phyloP scores from a whole-genome alignment of 2,888 invertebrate genomes.

The Tipula vernalis region DNA sequence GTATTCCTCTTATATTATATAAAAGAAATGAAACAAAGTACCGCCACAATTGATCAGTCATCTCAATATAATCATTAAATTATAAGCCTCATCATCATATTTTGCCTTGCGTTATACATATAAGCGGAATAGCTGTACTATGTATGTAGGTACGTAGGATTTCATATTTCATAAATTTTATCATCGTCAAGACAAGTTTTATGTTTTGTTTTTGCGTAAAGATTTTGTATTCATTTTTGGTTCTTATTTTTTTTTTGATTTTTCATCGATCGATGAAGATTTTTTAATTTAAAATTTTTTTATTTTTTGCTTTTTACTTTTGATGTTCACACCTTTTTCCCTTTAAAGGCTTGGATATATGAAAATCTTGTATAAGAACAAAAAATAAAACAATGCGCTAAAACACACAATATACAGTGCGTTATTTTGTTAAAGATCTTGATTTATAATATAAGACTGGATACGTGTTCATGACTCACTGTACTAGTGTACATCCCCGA shows the following conservation, averaged over 20 bases:
- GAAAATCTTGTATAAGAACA: background rate
- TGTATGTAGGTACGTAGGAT: background rate
- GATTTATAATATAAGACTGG: background rate
- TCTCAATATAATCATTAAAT: background rate
- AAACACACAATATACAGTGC: background rate
- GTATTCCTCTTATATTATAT: background rate
- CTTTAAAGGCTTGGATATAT: background rate
- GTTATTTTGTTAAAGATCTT: background rate
- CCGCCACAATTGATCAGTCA: conserved; percentile 4
- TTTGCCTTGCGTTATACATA: background rate
- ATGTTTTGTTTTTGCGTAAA: background rate
- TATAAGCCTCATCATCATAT: background rate
- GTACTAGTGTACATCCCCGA: background rate
- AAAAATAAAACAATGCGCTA: background rate
- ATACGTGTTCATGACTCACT: background rate
- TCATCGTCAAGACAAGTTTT: background rate
- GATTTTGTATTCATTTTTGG: background rate
- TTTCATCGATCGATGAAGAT: background rate
- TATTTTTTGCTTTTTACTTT: background rate
- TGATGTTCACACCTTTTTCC: background rate
- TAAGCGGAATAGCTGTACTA: background rate
- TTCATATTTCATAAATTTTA: background rate
- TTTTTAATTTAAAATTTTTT: background rate
- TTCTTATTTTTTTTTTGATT: background rate
- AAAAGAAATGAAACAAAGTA: background rate